phyloP scores from a whole-genome alignment of 2,797 vertebrate genomes.

The Darevskia mixta region DNA sequence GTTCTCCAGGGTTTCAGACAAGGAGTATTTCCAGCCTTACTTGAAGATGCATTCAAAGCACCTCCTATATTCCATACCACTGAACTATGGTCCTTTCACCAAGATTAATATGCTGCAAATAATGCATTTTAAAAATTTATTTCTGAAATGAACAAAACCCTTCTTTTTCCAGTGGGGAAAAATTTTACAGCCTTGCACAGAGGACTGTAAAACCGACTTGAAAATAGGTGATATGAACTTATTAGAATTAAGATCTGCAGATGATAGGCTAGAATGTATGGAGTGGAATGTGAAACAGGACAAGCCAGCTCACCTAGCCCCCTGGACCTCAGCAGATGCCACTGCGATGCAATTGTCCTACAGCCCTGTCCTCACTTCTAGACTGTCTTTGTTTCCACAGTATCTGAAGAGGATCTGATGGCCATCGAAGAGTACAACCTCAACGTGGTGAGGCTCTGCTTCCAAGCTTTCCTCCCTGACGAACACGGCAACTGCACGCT shows the following conservation, averaged over 20 bases:
- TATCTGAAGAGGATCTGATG: slow-evolving; percentile 90
- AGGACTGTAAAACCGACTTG: neutral
- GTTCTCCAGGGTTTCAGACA: too few relatives aligned
- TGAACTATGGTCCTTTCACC: too few relatives aligned
- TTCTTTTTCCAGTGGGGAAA: neutral
- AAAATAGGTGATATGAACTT: slow-evolving; percentile 21
- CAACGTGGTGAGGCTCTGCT: slow-evolving; percentile 96
- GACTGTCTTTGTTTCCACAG: slow-evolving; percentile 72
- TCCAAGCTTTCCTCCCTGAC: slow-evolving; percentile 93
- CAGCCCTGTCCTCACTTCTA: slow-evolving; percentile 15
- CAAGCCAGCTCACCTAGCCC: neutral
- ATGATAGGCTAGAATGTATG: neutral
- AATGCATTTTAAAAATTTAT: neutral
- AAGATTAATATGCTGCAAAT: neutral
- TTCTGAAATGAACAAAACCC: neutral
- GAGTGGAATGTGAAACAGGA: neutral
- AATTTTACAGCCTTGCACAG: neutral
- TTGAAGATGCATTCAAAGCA: too few relatives aligned
- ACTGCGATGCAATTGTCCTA: too few relatives aligned
- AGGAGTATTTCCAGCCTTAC: too few relatives aligned
- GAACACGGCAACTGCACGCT: slow-evolving; percentile 86
- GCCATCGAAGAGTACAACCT: slow-evolving; percentile 95
- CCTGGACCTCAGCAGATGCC: too few relatives aligned
- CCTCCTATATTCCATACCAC: too few relatives aligned
- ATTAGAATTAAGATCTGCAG: slow-evolving; percentile 1